Evolutionary conservation across 2,113 vertebrate genomes (phyloP), one percentile per base, ranked within the genome.

Genomic region (Lampris megalopsis): DNA sequence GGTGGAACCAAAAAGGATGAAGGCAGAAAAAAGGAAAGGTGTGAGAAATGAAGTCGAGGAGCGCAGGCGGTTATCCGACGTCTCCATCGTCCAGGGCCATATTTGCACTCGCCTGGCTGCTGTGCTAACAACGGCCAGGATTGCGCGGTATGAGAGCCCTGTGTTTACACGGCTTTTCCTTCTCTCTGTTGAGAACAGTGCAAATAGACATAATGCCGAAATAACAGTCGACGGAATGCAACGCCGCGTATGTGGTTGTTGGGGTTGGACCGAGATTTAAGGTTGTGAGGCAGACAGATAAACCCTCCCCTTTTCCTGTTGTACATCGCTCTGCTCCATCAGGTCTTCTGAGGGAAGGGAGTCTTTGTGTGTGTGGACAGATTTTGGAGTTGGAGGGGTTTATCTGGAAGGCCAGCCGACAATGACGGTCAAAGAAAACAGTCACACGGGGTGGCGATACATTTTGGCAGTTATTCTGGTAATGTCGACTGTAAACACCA

Each of bases 131-230:
- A 66, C 45, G 79, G 73, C 81, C 54, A 77, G 71, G 85, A 83
- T 86, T 6, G 78, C 64, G 54, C 71, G 87, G 90, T 85, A 88
- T 91, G 86, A 87, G 47, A 65, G 63, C 49, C 63, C 77, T 73
- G 86, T 91, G 89, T 87, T 94, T 92, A 87, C 84, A 93, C 3
- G 90, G 77, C 83, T 92, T 91, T 89, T 84, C 86, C 74, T 60
- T 81, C 82, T 78, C 79, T 83, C 70, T 79, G 84, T 77, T 79
- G 83, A 91, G 89, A 93, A 85, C 88, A 91, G 88, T 83, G 85
- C 88, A 92, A 92, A 92, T 89, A 93, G 88, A 90, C 76, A 70
- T 91, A 91, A 94, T 91, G 91, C 88, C 84, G 82, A 83, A 94
- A 94, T 91, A 94, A 93, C 91, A 92, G 83, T 68, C 63, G 59